Evolutionary conservation across 2,113 vertebrate genomes (phyloP).

Genomic region (Eleginops maclovinus): DNA sequence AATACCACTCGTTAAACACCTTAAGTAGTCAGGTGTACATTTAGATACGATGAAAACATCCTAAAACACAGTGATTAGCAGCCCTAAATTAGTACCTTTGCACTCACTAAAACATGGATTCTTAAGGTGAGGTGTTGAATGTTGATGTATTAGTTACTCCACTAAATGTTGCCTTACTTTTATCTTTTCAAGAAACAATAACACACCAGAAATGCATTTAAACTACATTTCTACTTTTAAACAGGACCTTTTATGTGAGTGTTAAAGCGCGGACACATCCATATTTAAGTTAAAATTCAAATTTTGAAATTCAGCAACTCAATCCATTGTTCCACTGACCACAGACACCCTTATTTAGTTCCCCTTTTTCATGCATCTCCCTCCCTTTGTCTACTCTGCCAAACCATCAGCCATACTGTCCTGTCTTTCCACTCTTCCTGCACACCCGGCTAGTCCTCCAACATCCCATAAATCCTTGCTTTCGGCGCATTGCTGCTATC

Average conservation of each 20-base stretch:
- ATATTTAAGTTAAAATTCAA: slow-evolving; percentile 10
- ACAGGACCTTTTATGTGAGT: neutral
- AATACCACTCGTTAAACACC: neutral
- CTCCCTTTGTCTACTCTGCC: slow-evolving; percentile 33
- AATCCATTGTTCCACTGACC: slow-evolving; percentile 30
- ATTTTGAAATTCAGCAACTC: neutral
- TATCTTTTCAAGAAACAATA: no score
- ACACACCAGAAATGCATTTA: no score
- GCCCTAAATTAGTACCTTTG: slow-evolving; percentile 15
- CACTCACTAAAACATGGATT: neutral
- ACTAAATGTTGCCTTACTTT: neutral
- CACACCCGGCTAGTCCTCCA: slow-evolving; percentile 70
- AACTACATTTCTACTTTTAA: neutral
- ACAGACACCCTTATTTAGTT: slow-evolving; percentile 22
- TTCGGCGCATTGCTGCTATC: slow-evolving; percentile 74
- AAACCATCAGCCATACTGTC: slow-evolving; percentile 49
- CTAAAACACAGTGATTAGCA: slow-evolving; percentile 4
- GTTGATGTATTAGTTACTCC: neutral
- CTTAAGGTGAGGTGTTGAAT: neutral
- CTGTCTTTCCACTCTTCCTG: slow-evolving; percentile 67
- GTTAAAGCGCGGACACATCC: neutral
- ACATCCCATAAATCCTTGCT: slow-evolving; percentile 83
- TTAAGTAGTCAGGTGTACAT: neutral
- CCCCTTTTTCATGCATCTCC: slow-evolving; percentile 13
- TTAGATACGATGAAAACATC: neutral